Conservation (phyloP, 1,140 invertebrate genomes). For the Leptoteleia sp. region DNA sequence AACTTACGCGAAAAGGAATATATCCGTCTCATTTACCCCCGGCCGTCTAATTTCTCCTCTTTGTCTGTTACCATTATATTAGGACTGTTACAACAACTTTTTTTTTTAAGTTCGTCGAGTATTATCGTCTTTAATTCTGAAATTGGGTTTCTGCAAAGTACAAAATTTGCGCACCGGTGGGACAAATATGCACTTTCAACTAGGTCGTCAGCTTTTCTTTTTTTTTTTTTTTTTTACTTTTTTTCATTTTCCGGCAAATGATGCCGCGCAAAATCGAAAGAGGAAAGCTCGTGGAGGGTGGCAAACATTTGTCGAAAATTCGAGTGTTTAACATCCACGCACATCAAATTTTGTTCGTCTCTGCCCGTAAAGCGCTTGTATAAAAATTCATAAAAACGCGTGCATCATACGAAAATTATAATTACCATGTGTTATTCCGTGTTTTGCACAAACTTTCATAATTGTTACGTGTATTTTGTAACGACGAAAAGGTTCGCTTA, state of each 20-base stretch:
- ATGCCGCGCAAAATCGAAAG: background rate
- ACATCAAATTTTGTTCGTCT: slow-evolving; percentile 20
- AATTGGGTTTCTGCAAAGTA: slow-evolving; percentile 34
- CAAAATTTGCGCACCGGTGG: slow-evolving; percentile 36
- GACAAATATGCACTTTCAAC: slow-evolving; percentile 16
- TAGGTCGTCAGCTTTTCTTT: slow-evolving; percentile 5
- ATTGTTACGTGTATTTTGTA: no score
- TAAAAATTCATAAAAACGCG: no score
- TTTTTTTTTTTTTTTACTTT: no score
- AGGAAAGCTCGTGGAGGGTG: slow-evolving; percentile 21
- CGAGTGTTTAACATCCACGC: slow-evolving; percentile 23
- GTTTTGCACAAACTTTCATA: no score
- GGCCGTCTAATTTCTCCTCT: slow-evolving; percentile 9
- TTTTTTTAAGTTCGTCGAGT: slow-evolving; percentile 33
- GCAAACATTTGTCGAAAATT: background rate
- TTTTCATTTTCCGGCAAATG: no score
- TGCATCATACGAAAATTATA: no score
- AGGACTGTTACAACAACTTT: slow-evolving; percentile 11
- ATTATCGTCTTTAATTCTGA: slow-evolving; percentile 28
- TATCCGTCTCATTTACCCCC: slow-evolving; percentile 17
- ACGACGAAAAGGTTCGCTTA: no score
- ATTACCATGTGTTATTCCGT: no score
- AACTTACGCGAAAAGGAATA: slow-evolving; percentile 23
- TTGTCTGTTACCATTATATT: no score
- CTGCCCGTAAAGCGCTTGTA: no score